Evolutionary conservation across 2,888 invertebrate genomes (phyloP).

Genomic region (Cephalotes varians): DNA sequence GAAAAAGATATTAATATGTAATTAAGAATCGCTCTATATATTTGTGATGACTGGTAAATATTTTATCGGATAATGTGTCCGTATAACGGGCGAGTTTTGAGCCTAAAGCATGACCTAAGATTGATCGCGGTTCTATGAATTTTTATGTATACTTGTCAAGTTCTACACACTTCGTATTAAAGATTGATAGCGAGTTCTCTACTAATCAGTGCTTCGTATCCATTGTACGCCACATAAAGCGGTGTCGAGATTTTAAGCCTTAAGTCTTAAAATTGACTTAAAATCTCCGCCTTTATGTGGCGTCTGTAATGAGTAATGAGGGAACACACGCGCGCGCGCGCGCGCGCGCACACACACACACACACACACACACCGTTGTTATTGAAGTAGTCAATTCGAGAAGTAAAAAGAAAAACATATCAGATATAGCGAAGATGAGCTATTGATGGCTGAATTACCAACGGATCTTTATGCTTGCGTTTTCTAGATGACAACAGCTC

Average conservation of each 20-base stretch:
- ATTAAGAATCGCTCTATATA: constrained; percentile 14
- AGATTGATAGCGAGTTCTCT: constrained; percentile 11
- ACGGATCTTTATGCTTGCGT: constrained; percentile 28
- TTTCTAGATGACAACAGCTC: background rate
- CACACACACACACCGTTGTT: background rate
- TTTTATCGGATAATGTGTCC: constrained; percentile 27
- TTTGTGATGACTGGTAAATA: constrained; percentile 44
- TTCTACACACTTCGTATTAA: constrained; percentile 26
- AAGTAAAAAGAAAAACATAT: constrained; percentile 56
- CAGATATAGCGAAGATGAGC: constrained; percentile 26
- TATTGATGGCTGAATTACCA: constrained; percentile 1
- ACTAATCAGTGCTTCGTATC: constrained; percentile 25
- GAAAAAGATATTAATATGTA: background rate
- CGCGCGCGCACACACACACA: background rate
- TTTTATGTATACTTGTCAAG: constrained; percentile 31
- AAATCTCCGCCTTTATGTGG: no score
- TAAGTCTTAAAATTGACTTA: no score
- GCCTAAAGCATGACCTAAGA: constrained; percentile 36
- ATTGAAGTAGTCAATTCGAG: constrained; percentile 56
- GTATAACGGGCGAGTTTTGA: constrained; percentile 29
- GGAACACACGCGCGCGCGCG: background rate
- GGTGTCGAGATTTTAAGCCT: no score
- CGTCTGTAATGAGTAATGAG: background rate
- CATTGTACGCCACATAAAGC: no score
- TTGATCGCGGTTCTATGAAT: constrained; percentile 25